Evolutionary conservation across 2,113 vertebrate species (phyloP).

Genomic region (Orthonyx spaldingii): DNA sequence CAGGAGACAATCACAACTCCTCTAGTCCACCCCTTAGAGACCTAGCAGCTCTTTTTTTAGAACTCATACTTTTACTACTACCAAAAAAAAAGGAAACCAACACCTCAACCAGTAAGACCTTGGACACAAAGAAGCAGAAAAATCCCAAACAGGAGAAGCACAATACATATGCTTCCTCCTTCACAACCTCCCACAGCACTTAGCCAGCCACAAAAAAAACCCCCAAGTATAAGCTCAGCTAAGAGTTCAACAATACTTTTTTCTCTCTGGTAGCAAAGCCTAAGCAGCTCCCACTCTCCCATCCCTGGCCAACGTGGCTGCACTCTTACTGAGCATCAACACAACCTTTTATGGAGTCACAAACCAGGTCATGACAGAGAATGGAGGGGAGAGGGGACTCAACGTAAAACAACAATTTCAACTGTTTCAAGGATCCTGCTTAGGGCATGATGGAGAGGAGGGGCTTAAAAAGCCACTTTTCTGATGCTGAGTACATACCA

Average conservation of each 20-base stretch:
- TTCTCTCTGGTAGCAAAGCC: background rate
- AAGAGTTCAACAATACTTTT: background rate
- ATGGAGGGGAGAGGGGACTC: background rate
- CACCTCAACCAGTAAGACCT: background rate
- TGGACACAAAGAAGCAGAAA: background rate
- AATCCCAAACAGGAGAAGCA: background rate
- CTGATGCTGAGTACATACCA: background rate
- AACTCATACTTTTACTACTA: background rate
- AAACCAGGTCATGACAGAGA: rapidly evolving
- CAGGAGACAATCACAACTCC: background rate
- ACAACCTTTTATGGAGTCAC: background rate
- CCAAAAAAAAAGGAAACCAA: background rate
- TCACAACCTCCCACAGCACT: background rate
- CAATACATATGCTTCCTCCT: background rate
- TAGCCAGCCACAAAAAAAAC: background rate
- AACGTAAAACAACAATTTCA: background rate
- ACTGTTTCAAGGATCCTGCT: background rate
- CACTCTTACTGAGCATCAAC: background rate
- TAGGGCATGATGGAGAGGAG: background rate
- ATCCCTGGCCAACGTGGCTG: background rate
- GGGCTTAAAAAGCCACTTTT: background rate
- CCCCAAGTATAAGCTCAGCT: background rate
- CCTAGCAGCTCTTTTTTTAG: background rate
- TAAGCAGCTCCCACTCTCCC: background rate
- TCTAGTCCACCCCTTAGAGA: background rate